phyloP scores from a whole-genome alignment of 2,113 vertebrate species.

The Dipodomys spectabilis region DNA sequence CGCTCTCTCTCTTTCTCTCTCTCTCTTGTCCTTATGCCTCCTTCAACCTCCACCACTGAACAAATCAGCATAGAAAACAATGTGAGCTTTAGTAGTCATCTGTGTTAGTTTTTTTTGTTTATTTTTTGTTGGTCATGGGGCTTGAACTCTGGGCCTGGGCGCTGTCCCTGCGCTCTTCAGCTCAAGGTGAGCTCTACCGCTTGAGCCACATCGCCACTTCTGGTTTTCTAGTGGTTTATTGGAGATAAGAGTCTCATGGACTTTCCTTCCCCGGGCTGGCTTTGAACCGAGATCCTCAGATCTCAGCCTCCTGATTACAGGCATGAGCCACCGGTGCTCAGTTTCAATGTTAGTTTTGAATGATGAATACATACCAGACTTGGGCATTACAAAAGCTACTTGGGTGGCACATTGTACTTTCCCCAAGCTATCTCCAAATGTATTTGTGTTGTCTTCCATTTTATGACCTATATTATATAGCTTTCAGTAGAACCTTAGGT shows the following conservation, averaged over 20 bases:
- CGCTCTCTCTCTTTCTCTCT: slow-evolving; percentile 54
- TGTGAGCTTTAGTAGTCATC: slow-evolving; percentile 84
- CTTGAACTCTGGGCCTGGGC: too few relatives aligned
- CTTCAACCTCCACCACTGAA: slow-evolving; percentile 80
- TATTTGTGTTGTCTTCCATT: slow-evolving; percentile 61
- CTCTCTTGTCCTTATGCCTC: not conserved
- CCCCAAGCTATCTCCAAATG: slow-evolving; percentile 72
- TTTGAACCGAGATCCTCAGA: too few relatives aligned
- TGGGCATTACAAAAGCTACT: slow-evolving; percentile 85
- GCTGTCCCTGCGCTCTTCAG: too few relatives aligned
- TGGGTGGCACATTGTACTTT: slow-evolving; percentile 83
- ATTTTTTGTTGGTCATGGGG: too few relatives aligned
- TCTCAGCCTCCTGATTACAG: too few relatives aligned
- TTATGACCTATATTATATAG: not conserved
- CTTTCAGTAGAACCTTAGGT: slow-evolving; percentile 62
- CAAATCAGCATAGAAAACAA: slow-evolving; percentile 87
- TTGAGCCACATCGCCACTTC: too few relatives aligned
- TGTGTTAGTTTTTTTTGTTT: slow-evolving; percentile 81
- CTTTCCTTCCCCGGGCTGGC: too few relatives aligned
- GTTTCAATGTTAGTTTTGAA: slow-evolving; percentile 84
- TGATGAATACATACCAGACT: slow-evolving; percentile 82
- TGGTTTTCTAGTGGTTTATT: too few relatives aligned
- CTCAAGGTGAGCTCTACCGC: too few relatives aligned
- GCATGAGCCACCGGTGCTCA: too few relatives aligned
- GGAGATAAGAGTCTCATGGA: too few relatives aligned